Evolutionary conservation across 2,113 vertebrate genomes (phyloP), one percentile per base, ranked within the genome.

Genomic region (Haemorhous mexicanus): DNA sequence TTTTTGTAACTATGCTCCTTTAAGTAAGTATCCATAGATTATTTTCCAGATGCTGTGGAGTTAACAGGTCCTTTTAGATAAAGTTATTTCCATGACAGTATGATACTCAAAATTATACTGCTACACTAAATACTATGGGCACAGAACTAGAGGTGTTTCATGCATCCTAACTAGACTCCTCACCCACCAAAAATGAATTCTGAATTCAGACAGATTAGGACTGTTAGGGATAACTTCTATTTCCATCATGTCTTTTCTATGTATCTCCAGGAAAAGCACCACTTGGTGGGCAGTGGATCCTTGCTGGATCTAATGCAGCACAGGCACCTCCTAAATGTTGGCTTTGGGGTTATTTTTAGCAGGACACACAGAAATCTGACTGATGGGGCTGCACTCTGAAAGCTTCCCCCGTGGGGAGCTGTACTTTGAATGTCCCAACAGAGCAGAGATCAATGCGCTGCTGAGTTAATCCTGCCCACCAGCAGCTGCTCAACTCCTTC

Each of bases 281-380:
- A 4, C 50, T 15, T 1, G 5, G 7, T 2, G 52, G n/a, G 37
- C 79, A 80, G 59, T 15, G 70, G 39, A 35, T 27, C 75, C 82
- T 30, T 11, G 0, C 1, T 6, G 41, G 44, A 16, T 5, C 61
- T 11, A 6, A 24, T 0, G 10, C 55, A 66, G 32, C 79, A 74
- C 2, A 9, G 26, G 16, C 2, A 3, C 37, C 24, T 23, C 69
- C 77, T 15, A 21, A 37, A 14, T 0, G 20, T 1, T 68, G 32
- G 24, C 37, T 59, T 30, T 7, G 7, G 53, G 52, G 32, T 30
- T 49, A 41, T 49, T 68, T 52, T 50, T 15, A 82, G 66, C 44
- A 22, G 41, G 20, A 58, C 39, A 59, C 68, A 74, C 4, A 62
- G 75, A 44, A 39, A 56, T 15, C 16, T 74, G 58, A 13, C 7